Conservation (phyloP, 2,113 vertebrate genomes). For the Apeltes quadracus region DNA sequence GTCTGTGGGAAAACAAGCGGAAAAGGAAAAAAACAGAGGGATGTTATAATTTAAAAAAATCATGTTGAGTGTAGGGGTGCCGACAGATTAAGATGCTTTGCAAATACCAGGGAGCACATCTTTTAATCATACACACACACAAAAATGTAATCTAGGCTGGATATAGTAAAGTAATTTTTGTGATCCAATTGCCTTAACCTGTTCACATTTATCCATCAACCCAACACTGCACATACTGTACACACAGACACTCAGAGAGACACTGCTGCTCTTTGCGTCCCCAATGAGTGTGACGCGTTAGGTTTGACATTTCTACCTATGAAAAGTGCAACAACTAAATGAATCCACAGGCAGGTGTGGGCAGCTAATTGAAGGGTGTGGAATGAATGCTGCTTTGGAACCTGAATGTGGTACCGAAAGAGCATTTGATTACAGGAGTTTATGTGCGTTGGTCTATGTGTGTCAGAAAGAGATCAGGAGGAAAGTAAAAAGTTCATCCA, state of each 20-base stretch:
- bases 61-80: not conserved
- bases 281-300: slow-evolving; percentile 6
- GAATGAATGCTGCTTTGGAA: slow-evolving; percentile 18
- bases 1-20: not conserved
- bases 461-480: not conserved
- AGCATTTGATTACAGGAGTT: slow-evolving; percentile 9
- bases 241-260: not conserved
- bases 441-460: not conserved
- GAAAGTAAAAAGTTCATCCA: not conserved
- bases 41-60: not conserved
- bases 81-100: not conserved
- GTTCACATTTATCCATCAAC: too few species aligned
- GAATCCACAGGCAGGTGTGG: slow-evolving; percentile 23
- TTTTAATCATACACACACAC: not conserved
- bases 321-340: slow-evolving; percentile 1
- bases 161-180: too few species aligned
- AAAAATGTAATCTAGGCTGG: too few species aligned
- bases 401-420: slow-evolving; percentile 1
- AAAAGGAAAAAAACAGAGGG: not conserved
- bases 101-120: not conserved
- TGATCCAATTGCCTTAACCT: too few species aligned
- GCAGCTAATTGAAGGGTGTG: slow-evolving; percentile 31
- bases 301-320: not conserved
- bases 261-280: not conserved
- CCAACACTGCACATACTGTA: too few species aligned